Evolutionary conservation across 2,113 vertebrate genomes (phyloP), one percentile per base, ranked within the genome.

Genomic region (Otis tarda): DNA sequence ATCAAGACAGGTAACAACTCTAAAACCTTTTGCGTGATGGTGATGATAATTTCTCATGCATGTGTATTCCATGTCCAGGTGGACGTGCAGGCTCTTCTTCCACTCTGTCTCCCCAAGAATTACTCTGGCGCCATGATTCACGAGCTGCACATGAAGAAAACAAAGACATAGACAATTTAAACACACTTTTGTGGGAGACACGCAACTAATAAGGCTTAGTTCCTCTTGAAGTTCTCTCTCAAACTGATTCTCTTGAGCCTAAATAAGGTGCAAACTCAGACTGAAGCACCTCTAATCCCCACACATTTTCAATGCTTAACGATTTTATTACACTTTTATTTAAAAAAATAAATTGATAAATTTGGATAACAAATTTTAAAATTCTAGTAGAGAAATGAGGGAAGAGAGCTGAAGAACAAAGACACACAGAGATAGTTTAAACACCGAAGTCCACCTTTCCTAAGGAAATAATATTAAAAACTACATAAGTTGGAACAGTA

Each of bases 41-140:
- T 11, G 99, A 99, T 0, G 99, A 99, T 41, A 99, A 97, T 18
- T 99, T 99, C 95, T 99, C 99, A 11, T 99, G 99, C 99, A 99
- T 99, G 96, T 99, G 99, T 94, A 99, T 99, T 10, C 99, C 99
- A 7, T 99, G 99, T 28, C 99, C 99, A 5, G 99, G 99, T 15
- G 99, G 99, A 2, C 99, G 98, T 4, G 99, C 97, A 15, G 99
- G 99, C 83, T 99, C 99, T 25, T 99, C 99, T 77, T 99, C 99
- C 75, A 99, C 99, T 7, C 99, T 99, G 95, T 99, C 99, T 7
- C 99, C 99, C 99, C 99, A 99, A 1, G 99, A 99, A 57, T 98
- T 99, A 94, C 98, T 99, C 86, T 99, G 99, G 77, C 99, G 99
- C 99, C 99, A 99, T 0, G 99, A 98, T 89, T 99, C 99, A 60